Evolutionary conservation across 2,113 vertebrate genomes (phyloP).

Genomic region (Ageneiosus marmoratus): DNA sequence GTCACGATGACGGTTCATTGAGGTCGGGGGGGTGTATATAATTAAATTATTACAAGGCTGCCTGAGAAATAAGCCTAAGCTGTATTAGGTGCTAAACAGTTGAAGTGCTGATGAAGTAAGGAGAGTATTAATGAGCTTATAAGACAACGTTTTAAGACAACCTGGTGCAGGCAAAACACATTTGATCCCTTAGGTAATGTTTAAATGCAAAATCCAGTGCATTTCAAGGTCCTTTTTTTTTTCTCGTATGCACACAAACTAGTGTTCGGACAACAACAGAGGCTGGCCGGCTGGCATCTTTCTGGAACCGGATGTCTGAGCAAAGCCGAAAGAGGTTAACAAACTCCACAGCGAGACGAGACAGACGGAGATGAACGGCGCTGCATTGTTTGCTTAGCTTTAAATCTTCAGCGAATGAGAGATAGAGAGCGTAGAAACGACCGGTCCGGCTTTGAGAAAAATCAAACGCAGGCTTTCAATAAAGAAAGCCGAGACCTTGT

Average conservation of each 20-base stretch:
- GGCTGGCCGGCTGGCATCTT: too few species aligned
- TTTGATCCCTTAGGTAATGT: background rate
- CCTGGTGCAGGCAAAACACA: background rate
- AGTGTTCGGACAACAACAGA: background rate
- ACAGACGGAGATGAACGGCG: background rate
- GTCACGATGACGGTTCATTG: background rate
- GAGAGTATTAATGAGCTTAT: background rate
- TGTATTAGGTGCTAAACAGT: background rate
- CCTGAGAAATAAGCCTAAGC: slow-evolving; percentile 4
- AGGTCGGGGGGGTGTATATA: background rate
- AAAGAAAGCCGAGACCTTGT: slow-evolving; percentile 32
- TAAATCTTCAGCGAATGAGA: slow-evolving; percentile 29
- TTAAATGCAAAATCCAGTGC: background rate
- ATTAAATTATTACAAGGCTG: background rate
- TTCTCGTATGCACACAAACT: too few species aligned
- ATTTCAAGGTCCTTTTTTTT: background rate
- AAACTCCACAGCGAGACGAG: background rate
- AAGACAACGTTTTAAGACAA: background rate
- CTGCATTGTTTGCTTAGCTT: background rate
- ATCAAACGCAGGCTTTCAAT: slow-evolving; percentile 41
- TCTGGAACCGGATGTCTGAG: background rate
- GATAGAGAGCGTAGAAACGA: background rate
- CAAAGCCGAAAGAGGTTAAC: slow-evolving; percentile 32
- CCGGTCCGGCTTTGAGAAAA: background rate
- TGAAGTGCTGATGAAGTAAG: slow-evolving; percentile 17